These are phyloP conservation scores for Melanostigma gelatinosum DNA, from an alignment of 2,113 vertebrate species.

Conservation along the genomic window DNA sequence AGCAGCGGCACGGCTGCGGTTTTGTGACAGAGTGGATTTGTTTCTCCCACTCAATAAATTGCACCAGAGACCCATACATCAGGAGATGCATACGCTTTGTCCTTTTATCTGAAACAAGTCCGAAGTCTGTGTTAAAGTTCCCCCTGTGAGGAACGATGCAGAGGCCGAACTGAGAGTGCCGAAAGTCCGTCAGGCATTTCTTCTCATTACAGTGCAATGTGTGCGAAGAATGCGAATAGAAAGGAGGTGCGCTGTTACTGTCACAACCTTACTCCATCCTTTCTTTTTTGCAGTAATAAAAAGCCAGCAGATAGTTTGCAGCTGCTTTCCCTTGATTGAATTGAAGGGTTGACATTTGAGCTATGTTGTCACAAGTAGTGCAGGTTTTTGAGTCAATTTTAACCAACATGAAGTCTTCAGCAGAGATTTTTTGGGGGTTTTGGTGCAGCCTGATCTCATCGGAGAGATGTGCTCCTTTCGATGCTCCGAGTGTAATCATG, in stretches of 20 bases:
- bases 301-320: background rate
- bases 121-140: conserved; percentile 23
- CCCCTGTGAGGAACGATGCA: conserved; percentile 8
- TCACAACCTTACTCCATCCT: conserved; percentile 3
- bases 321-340: conserved; percentile 7
- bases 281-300: background rate
- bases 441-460: conserved; percentile 36
- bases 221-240: conserved; percentile 33
- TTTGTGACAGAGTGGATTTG: conserved; percentile 9
- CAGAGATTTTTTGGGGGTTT: conserved; percentile 22
- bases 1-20: background rate
- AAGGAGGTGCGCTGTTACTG: background rate
- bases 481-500: conserved; percentile 54
- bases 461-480: conserved; percentile 48
- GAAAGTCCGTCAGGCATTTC: conserved; percentile 50
- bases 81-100: background rate
- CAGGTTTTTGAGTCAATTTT: conserved; percentile 42
- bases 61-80: background rate
- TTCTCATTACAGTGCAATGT: conserved; percentile 52
- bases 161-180: conserved; percentile 18
- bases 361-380: conserved; percentile 34
- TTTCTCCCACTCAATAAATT: conserved; percentile 15
- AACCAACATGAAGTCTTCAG: conserved; percentile 46
- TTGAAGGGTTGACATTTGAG: conserved; percentile 34
- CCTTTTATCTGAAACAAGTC: conserved; percentile 10